A percentile compares a stretch with the other conserved stretches of the same genome.
These are phyloP conservation scores for Nothobranchius kuhntae DNA, from an alignment of 2,113 vertebrate genomes.

Conservation along the genomic window DNA sequence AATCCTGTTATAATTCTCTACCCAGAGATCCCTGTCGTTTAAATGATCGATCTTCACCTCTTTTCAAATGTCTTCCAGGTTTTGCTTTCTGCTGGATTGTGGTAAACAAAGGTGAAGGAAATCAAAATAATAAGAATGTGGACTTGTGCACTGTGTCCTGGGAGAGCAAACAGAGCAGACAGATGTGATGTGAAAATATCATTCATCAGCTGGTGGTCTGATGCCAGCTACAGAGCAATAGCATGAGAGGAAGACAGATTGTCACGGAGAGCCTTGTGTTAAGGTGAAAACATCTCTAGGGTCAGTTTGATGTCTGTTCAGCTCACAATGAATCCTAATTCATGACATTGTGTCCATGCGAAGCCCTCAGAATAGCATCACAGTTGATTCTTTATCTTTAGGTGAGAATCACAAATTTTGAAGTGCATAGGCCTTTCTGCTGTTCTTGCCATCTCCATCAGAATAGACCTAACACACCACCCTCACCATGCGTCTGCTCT, in stretches of 20 bases:
- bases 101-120: slow-evolving; percentile 15
- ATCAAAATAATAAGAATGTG: slow-evolving; percentile 18
- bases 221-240: slow-evolving; percentile 35
- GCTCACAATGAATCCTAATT: slow-evolving; percentile 45
- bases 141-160: neutral
- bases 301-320: slow-evolving; percentile 56
- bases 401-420: slow-evolving; percentile 44
- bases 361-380: slow-evolving; percentile 56
- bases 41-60: neutral
- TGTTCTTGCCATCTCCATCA: slow-evolving; percentile 31
- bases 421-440: slow-evolving; percentile 27
- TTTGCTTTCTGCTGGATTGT: neutral
- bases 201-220: slow-evolving; percentile 46
- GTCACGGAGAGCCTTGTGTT: slow-evolving; percentile 42
- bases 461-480: slow-evolving; percentile 12
- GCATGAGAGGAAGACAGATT: slow-evolving; percentile 52
- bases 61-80: neutral
- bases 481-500: neutral
- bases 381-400: slow-evolving; percentile 52
- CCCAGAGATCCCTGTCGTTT: neutral
- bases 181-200: slow-evolving; percentile 45
- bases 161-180: slow-evolving; percentile 9
- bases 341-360: slow-evolving; percentile 49
- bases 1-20: neutral
- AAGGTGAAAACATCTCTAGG: slow-evolving; percentile 54